Evolutionary conservation across 2,113 vertebrate genomes (phyloP).

Genomic region (Phylloscopus trochilus): DNA sequence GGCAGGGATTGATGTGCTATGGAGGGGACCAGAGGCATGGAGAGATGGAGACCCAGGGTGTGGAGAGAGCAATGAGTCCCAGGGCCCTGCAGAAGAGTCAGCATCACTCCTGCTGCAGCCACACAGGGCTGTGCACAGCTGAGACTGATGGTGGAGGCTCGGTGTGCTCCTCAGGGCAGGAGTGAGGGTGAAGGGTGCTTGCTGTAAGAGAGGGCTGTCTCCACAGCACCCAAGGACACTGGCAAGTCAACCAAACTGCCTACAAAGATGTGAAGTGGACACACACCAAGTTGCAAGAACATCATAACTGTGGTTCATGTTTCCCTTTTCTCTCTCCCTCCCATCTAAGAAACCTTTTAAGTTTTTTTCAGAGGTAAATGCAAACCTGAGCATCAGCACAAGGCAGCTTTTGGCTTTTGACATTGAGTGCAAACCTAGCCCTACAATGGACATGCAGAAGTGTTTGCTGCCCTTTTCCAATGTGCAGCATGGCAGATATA

Average conservation of each 20-base stretch:
- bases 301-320: neutral
- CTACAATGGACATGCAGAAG: neutral
- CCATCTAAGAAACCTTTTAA: neutral
- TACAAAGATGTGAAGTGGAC: neutral
- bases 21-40: neutral
- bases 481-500: neutral
- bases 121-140: fast-evolving
- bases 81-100: fast-evolving
- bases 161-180: fast-evolving
- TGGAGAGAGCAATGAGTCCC: fast-evolving
- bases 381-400: neutral
- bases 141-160: no score
- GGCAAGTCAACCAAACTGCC: neutral
- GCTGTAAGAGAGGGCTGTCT: neutral
- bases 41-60: neutral
- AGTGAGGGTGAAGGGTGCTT: neutral
- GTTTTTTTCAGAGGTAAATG: neutral
- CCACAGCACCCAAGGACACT: neutral
- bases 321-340: neutral
- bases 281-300: neutral
- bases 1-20: neutral
- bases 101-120: neutral
- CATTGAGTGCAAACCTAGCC: neutral
- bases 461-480: neutral
- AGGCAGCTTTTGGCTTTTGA: neutral